Base-by-base conservation (phyloP, 2,797 vertebrate species). In the Micrastur ruficollis region DNA sequence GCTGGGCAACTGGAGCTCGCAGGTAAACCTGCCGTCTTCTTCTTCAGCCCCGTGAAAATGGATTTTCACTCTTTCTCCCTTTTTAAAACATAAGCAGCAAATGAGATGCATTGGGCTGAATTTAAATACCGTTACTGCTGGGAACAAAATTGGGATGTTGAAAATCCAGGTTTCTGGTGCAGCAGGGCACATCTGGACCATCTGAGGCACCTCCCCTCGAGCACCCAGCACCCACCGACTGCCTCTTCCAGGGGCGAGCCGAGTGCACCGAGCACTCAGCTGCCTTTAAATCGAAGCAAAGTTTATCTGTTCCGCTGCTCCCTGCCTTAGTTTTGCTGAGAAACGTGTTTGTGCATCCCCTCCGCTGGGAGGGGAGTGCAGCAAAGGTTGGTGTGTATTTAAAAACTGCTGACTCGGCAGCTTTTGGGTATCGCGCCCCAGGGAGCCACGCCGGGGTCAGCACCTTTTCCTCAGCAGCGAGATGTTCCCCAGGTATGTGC, bases 371-470 rank as follows among this genome's bases (percentile, higher is more conserved):
- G 17, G 14, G 61, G 25, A 17, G 68, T 0, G 8, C 38, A 52
- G 89, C 65, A 34, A 70, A 74, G 81, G 44, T 70, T 63, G 5
- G 5, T 3, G 2, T 11, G 16, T 8, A 27, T 29, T 62, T 52
- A 52, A 62, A 88, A 86, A 6, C 44, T 40, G 74, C 84, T 68
- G 84, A 79, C 17, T 85, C 25, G 3, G 90, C 84, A 65, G 49
- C 27, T 91, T 65, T 68, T 2, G 7, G 34, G 36, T 23, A 46
- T 14, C 2, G 3, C 38, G 8, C 22, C 40, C 49, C 21, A 12
- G 53, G 66, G 17, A 70, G 25, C 56, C 46, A 29, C 8, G 1
- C 20, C 0, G 0, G 40, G 46, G 11, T 26, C 1, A 0, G 27
- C 58, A 75, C 38, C 58, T 58, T 47, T 11, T 52, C 58, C 81